Conservation (phyloP, 2,113 vertebrate genomes). For the Lepus americanus region DNA sequence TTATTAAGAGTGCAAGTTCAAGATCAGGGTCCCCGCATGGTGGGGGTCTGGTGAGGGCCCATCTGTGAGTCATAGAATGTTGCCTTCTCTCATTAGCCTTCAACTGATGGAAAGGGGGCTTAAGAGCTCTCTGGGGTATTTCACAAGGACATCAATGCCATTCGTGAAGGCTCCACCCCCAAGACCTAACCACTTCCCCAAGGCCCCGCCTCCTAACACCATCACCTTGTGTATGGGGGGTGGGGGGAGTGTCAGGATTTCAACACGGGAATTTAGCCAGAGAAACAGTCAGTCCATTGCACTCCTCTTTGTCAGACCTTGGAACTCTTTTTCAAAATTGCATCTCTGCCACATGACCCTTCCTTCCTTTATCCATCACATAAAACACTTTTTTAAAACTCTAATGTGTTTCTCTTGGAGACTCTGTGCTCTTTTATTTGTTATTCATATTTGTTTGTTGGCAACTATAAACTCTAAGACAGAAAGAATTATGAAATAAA, state of each 20-base stretch:
- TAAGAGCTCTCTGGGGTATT: not conserved
- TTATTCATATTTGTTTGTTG: conserved; percentile 54
- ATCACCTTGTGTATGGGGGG: not conserved
- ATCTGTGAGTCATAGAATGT: not conserved
- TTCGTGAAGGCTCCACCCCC: not conserved
- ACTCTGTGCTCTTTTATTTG: conserved; percentile 1
- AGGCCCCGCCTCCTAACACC: not conserved
- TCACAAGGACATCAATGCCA: not conserved
- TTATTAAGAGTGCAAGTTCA: not conserved
- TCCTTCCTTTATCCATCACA: not conserved
- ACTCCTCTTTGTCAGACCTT: not conserved
- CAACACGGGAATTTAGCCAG: not conserved
- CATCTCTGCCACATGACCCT: not conserved
- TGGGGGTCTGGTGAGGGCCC: not conserved
- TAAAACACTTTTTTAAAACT: not conserved
- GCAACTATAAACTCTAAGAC: not conserved
- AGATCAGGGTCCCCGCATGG: not conserved
- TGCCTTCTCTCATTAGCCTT: not conserved
- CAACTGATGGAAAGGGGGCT: not conserved
- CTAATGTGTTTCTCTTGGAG: not conserved
- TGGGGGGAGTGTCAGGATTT: not conserved
- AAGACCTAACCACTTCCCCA: not conserved
- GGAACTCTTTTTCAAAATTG: not conserved
- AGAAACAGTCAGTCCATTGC: not conserved
- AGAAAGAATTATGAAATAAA: conserved; percentile 48